Evolutionary conservation across 2,888 invertebrate genomes (phyloP), one percentile per base, ranked within the genome.

Genomic region (Cataglyphis altisquamis): DNA sequence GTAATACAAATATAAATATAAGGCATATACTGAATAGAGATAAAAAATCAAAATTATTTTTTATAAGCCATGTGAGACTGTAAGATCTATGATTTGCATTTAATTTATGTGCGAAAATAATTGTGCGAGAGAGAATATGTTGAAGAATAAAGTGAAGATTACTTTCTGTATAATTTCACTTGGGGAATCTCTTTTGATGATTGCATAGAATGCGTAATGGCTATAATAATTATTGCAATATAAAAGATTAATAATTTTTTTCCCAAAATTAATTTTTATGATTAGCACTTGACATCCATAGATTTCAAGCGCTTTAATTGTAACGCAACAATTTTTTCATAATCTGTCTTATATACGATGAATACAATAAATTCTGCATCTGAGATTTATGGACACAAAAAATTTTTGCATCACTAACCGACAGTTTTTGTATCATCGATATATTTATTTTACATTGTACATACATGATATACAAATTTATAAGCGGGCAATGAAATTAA

Each of bases 401-500:
- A 39, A 48, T 55, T 21, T 8, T 12, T 18, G 25, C 25, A 12
- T 64, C 32, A 21, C 21, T 63, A 10, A 64, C 21, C 25, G 8
- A 67, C 12, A 18, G n/a, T 68, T 52, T 18, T 25, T 12, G 29
- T 52, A 36, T 52, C 36, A 25, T 45, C 29, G 36, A n/a, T 25
- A 18, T n/a, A 52, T 75, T 75, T 68, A 68, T 39, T 75, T 67
- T 48, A 64, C 48, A 52, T 66, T 10, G 36, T 52, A 25, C 10
- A 25, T 21, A 39, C 25, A 25, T 39, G 36, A 39, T 39, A 12
- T 36, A n/a, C 52, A 12, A 75, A 75, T 75, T 52, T 75, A 75
- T 25, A 39, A 75, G 52, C 68, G n/a, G 18, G 25, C 39, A 67
- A 52, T 67, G 52, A 75, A 75, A 75, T 75, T 75, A 75, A 75